Conservation (phyloP, 2,888 invertebrate genomes). For the Mactromeris polynyma region DNA sequence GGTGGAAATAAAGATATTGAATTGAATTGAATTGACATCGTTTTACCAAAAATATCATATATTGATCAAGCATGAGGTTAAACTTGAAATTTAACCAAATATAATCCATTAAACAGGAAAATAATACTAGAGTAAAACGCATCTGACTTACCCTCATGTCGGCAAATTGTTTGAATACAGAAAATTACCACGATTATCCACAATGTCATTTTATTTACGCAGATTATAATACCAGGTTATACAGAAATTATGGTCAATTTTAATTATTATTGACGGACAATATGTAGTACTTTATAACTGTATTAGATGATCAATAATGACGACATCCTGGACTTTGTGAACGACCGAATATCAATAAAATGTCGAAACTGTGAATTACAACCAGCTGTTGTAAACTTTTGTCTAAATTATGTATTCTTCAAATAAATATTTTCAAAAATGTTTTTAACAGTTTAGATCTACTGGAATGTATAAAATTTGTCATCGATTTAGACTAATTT, state of each 20-base stretch:
- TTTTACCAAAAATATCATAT: too few species aligned
- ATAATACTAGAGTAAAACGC: too few species aligned
- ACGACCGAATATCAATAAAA: not conserved
- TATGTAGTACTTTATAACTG: not conserved
- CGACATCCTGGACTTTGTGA: not conserved
- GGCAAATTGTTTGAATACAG: not conserved
- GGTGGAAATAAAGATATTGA: too few species aligned
- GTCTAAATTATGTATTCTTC: not conserved
- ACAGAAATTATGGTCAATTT: not conserved
- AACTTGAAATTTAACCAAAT: too few species aligned
- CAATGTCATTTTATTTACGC: not conserved
- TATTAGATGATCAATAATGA: not conserved
- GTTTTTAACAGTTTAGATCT: constrained; percentile 29
- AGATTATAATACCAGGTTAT: not conserved
- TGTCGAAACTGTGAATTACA: constrained; percentile 1
- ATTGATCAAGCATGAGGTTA: too few species aligned
- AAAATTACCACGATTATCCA: not conserved
- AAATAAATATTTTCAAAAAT: not conserved
- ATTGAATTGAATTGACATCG: too few species aligned
- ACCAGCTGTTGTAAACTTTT: not conserved
- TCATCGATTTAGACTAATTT: not conserved
- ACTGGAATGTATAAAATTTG: constrained; percentile 6
- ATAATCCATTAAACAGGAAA: too few species aligned
- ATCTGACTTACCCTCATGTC: not conserved
- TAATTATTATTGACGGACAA: not conserved